These are phyloP conservation scores for Triplophysa bombifrons DNA, from an alignment of 2,797 vertebrate genomes.

Conservation along the genomic window DNA sequence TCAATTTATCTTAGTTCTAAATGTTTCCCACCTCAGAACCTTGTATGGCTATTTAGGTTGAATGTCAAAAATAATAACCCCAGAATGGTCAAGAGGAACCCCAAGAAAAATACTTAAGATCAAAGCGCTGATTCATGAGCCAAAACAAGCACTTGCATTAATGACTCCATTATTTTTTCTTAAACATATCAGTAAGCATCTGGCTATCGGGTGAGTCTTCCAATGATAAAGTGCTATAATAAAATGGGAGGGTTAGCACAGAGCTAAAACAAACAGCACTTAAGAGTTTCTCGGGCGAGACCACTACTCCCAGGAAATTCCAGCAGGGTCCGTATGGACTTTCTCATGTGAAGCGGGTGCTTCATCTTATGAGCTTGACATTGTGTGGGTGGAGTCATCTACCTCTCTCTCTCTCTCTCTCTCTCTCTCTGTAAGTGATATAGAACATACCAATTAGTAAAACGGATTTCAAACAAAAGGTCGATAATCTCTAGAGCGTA, in stretches of 20 bases:
- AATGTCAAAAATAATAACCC: conserved; percentile 56
- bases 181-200: conserved; percentile 47
- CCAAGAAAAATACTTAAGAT: conserved; percentile 67
- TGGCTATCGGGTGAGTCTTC: conserved; percentile 31
- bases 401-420: neutral
- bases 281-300: conserved; percentile 32
- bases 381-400: neutral
- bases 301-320: conserved; percentile 49
- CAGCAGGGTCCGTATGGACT: conserved; percentile 13
- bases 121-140: conserved; percentile 37
- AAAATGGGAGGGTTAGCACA: conserved; percentile 44
- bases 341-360: conserved; percentile 40
- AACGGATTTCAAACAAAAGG: conserved; percentile 10
- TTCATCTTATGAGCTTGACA: conserved; percentile 21
- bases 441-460: conserved; percentile 37
- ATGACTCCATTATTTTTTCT: conserved; percentile 52
- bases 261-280: conserved; percentile 46
- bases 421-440: conserved; percentile 2
- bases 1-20: conserved; percentile 55
- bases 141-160: conserved; percentile 51
- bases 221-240: conserved; percentile 46
- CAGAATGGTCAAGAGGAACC: conserved; percentile 8
- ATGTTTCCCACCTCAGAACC: conserved; percentile 49
- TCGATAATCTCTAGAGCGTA: conserved; percentile 3
- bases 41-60: neutral